Evolutionary conservation across 2,113 vertebrate species (phyloP).

Genomic region (Hippocampus guttulatus): DNA sequence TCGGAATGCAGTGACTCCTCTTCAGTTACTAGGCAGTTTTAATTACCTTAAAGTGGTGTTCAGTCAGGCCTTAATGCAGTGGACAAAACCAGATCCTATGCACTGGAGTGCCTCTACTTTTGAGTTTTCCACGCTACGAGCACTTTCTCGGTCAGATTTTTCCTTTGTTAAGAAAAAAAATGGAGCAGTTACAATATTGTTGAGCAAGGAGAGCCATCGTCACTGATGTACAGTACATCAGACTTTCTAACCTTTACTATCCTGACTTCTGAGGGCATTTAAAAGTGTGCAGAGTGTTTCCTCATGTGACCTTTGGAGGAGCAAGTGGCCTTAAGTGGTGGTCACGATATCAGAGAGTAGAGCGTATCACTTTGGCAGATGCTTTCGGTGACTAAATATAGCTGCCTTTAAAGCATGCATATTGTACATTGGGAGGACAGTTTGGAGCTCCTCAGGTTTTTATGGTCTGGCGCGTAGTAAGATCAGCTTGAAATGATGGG

Average conservation of each 20-base stretch:
- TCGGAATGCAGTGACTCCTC: not conserved
- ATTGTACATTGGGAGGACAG: constrained; percentile 8
- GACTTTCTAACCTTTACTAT: no score
- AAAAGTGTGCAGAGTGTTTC: constrained; percentile 10
- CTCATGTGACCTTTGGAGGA: constrained; percentile 33
- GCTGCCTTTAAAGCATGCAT: constrained; percentile 20
- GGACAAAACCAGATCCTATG: not conserved
- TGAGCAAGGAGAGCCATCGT: no score
- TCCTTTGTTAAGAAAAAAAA: no score
- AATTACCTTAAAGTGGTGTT: not conserved
- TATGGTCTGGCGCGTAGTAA: constrained; percentile 9
- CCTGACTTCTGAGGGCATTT: constrained; percentile 1
- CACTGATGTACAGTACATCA: no score
- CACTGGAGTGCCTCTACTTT: not conserved
- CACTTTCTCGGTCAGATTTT: not conserved
- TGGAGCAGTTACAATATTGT: no score
- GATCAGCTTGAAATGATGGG: constrained; percentile 12
- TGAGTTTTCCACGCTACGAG: not conserved
- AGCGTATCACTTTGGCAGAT: constrained; percentile 42
- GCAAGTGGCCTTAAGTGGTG: constrained; percentile 20
- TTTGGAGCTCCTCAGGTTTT: constrained; percentile 36
- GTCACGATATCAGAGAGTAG: constrained; percentile 15
- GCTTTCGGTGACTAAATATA: constrained; percentile 33
- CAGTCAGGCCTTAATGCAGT: not conserved
- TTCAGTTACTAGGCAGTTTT: not conserved